Evolutionary conservation across 2,113 vertebrate species (phyloP).

Genomic region (Lasiurus cinereus): DNA sequence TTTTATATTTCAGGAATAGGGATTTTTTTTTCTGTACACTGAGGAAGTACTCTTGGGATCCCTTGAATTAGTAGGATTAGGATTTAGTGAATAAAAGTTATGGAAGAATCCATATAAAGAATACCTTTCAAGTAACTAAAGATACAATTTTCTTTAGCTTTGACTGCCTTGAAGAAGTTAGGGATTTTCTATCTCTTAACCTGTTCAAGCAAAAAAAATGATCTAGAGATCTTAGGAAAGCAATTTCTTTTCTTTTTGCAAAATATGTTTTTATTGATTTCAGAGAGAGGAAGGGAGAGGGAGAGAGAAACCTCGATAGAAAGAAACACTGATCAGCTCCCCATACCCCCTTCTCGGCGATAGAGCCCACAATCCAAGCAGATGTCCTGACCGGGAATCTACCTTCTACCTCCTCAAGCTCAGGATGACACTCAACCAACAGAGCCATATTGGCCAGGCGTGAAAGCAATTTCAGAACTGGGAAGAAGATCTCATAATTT

Average conservation of each 20-base stretch:
- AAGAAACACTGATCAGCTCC: too few relatives aligned
- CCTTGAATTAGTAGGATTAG: background rate
- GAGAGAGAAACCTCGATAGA: too few relatives aligned
- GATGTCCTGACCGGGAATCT: too few relatives aligned
- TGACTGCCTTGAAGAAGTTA: background rate
- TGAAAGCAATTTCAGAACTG: slow-evolving; percentile 26
- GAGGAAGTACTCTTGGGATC: background rate
- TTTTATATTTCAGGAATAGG: background rate
- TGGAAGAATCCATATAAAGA: background rate
- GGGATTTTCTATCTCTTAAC: background rate
- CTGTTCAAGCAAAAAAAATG: background rate
- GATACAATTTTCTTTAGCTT: background rate
- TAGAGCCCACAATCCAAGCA: too few relatives aligned
- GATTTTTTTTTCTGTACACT: background rate
- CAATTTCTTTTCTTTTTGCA: background rate
- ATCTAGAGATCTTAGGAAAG: slow-evolving; percentile 7
- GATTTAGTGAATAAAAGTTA: background rate
- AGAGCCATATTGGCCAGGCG: too few relatives aligned
- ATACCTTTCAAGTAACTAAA: background rate
- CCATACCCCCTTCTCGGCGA: too few relatives aligned
- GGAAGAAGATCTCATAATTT: slow-evolving; percentile 13
- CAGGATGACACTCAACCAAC: too few relatives aligned
- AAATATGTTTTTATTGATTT: too few relatives aligned
- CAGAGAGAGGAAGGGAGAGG: too few relatives aligned
- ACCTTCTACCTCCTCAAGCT: too few relatives aligned